Evolutionary conservation across 2,888 invertebrate species (phyloP), one percentile per base, ranked within the genome.

Genomic region (Agrochola circellaris): DNA sequence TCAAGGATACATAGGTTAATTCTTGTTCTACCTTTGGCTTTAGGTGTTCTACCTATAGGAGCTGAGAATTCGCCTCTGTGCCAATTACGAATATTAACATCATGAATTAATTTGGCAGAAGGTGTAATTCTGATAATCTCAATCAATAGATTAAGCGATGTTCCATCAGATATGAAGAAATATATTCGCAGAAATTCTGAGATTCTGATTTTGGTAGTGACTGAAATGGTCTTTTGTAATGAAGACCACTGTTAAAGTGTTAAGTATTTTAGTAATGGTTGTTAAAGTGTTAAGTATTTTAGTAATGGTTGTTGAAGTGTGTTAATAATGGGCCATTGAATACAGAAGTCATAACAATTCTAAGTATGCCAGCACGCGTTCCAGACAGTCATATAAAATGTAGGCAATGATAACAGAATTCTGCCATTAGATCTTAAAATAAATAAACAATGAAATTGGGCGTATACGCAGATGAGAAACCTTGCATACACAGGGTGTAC

Each of bases 371-470:
- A 86, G 77, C 84, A 82, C 82, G 61, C 76, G 83, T 73, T 78
- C 77, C 84, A 86, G 82, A 83, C 77, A 79, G 66, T 77, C 84
- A 76, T 85, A 85, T 81, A 88, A 88, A 86, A 88, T 86, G 82
- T 83, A 88, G 75, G 73, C 72, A 75, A 84, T 86, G 87, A 82
- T 83, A 89, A 87, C 87, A 86, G 62, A 78, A 85, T 87, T 88
- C 76, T 80, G 86, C 85, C 85, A 89, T 90, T 88, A 89, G 81
- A 81, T 78, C 77, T 79, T 82, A 85, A 88, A 86, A 87, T 87
- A 86, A 89, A 87, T 84, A 88, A 88, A 82, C 34, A 77, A 75
- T 76, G 34, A 61, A 67, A 68, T 75, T 75, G 26, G 62, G 67
- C 65, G 79, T 76, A 73, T 75, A 58, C 30, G 20, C 11, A 58